These are phyloP conservation scores for Fulica atra DNA, from an alignment of 2,113 vertebrate species.

Conservation along the genomic window DNA sequence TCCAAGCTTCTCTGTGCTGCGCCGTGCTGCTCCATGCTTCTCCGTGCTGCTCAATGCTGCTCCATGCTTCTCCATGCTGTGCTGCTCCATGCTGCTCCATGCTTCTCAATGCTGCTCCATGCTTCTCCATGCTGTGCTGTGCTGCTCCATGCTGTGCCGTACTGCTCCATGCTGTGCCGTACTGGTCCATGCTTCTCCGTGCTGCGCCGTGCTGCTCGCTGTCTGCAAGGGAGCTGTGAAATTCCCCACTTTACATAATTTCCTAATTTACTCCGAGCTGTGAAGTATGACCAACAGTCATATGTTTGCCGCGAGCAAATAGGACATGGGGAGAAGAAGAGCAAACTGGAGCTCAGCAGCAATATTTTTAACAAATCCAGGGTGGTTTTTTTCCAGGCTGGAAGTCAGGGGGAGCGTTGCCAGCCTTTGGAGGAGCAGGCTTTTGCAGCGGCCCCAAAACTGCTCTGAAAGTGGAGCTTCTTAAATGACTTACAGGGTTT, in stretches of 20 bases:
- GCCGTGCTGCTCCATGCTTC: too few species aligned
- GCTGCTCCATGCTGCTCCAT: too few species aligned
- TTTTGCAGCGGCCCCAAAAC: background rate
- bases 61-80: too few species aligned
- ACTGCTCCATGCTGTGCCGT: too few species aligned
- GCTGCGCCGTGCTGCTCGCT: background rate
- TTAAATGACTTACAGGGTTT: constrained; percentile 9
- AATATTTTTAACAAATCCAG: background rate
- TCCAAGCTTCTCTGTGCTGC: too few species aligned
- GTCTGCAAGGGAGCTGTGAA: constrained; percentile 19
- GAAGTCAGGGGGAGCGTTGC: background rate
- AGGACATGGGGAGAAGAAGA: background rate
- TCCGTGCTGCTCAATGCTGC: too few species aligned
- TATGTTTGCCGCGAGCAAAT: constrained; percentile 25
- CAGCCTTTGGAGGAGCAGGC: background rate
- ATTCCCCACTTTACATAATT: constrained; percentile 47
- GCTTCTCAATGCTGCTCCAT: too few species aligned
- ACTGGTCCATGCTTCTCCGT: background rate
- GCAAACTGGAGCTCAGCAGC: background rate
- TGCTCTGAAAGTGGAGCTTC: background rate
- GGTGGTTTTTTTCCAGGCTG: background rate
- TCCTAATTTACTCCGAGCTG: background rate
- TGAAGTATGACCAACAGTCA: constrained; percentile 59
- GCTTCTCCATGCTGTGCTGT: too few species aligned
- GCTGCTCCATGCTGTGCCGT: too few species aligned